phyloP scores from a whole-genome alignment of 1,140 invertebrate genomes.

The Stenopsyche tienmushanensis region DNA sequence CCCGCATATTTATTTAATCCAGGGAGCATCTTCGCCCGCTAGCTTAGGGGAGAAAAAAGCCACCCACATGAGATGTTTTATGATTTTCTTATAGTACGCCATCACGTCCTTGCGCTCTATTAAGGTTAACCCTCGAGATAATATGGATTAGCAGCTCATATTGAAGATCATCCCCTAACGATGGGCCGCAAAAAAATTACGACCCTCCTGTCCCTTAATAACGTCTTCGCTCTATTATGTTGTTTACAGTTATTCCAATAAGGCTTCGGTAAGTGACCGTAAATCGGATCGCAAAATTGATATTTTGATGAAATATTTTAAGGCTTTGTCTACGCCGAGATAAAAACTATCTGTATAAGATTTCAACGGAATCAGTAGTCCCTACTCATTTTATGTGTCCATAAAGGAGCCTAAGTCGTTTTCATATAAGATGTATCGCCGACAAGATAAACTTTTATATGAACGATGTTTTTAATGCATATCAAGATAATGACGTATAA shows the following conservation, averaged over 20 bases:
- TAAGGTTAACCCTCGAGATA: conserved; percentile 24
- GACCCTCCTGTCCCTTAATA: conserved; percentile 13
- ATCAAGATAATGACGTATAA: too few species aligned
- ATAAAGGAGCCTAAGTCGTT: too few species aligned
- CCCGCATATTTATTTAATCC: too few species aligned
- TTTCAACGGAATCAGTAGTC: neutral
- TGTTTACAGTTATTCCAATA: neutral
- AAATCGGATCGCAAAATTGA: neutral
- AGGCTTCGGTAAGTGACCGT: neutral
- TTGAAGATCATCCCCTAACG: conserved; percentile 14
- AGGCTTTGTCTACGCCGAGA: neutral
- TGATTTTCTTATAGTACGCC: conserved; percentile 18
- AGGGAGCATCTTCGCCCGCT: too few species aligned
- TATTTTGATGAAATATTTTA: neutral
- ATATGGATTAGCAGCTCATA: conserved; percentile 25
- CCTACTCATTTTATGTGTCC: too few species aligned
- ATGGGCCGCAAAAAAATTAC: conserved; percentile 20
- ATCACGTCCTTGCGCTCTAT: neutral
- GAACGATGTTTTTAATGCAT: too few species aligned
- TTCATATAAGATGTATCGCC: too few species aligned
- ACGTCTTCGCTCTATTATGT: neutral
- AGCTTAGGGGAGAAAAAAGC: too few species aligned
- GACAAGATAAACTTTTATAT: too few species aligned
- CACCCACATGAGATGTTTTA: neutral
- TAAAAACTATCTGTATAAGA: neutral